Base-by-base conservation (phyloP, 2,888 invertebrate genomes). In the Mayetiola destructor region DNA sequence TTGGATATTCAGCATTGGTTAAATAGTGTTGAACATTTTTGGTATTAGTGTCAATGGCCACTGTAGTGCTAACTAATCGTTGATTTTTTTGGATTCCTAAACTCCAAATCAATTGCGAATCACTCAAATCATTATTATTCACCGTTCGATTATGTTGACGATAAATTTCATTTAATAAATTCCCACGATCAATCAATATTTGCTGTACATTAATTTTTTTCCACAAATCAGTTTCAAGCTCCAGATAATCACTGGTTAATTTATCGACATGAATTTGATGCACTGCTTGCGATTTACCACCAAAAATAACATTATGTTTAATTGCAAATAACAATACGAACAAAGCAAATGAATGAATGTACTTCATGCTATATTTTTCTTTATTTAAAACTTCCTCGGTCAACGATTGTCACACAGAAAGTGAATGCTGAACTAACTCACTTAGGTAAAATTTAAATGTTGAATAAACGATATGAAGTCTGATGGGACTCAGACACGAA, bases 191-290 rank as follows among this genome's bases (percentile, higher is more conserved):
- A 1, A 48, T n/a, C n/a, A 48, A 27, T n/a, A 48, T 48, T 2
- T 27, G 27, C n/a, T 48, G 48, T 27, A 16, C 16, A 48, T 48
- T 27, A 16, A 48, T 27, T 48, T 48, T 48, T 48, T 48, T 48
- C 48, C 48, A 48, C 6, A 48, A n/a, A 9, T 14, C 48, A 27
- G 23, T 48, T 27, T 48, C 48, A 27, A n/a, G 23, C 4, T 23
- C n/a, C 2, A 48, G 2, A 27, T 48, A 48, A 8, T 48, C 27
- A 1, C 27, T 27, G n/a, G 48, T 27, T 5, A 48, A 48, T 48
- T 48, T 48, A 48, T 48, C 48, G 16, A 48, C 27, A n/a, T 27
- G 27, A 23, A 48, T 27, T 27, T 48, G 48, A 9, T 48, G 48
- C n/a, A n/a, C n/a, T n/a, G n/a, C n/a, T n/a, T n/a, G n/a, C n/a